A percentile compares a stretch with the other conserved stretches of the same genome.
These are phyloP conservation scores for Aleadryas rufinucha DNA, from an alignment of 2,113 vertebrate genomes.

Conservation along the genomic window DNA sequence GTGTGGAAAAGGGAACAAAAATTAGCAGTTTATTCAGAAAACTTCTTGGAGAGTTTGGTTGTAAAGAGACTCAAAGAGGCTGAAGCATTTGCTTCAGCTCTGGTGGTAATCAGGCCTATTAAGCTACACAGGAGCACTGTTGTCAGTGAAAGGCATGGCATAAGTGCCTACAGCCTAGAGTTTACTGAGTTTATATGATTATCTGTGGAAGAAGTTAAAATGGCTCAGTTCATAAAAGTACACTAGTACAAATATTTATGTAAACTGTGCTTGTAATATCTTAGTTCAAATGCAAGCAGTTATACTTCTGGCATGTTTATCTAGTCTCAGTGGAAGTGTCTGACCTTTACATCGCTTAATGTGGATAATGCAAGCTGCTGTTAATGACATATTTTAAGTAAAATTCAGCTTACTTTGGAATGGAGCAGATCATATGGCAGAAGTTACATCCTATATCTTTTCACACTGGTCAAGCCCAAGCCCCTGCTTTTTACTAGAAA, in stretches of 20 bases:
- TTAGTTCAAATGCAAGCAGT: neutral
- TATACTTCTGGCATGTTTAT: neutral
- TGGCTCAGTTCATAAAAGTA: neutral
- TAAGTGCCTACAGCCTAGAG: neutral
- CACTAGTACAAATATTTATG: neutral
- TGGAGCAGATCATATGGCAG: neutral
- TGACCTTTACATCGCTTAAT: accelerated
- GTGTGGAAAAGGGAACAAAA: neutral
- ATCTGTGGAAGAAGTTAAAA: neutral
- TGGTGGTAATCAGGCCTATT: neutral
- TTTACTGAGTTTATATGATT: neutral
- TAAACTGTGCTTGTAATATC: neutral
- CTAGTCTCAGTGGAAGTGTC: neutral
- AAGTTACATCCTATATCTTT: neutral
- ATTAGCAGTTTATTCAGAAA: neutral
- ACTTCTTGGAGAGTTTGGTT: neutral
- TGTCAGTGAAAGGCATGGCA: neutral
- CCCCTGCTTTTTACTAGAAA: neutral
- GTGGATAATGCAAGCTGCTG: neutral
- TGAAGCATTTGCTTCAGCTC: neutral
- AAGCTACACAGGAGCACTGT: neutral
- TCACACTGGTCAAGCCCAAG: neutral
- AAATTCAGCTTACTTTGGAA: neutral
- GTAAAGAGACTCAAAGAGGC: neutral
- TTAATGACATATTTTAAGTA: neutral